phyloP scores from a whole-genome alignment of 2,888 invertebrate genomes.

The Eretmocerus hayati region DNA sequence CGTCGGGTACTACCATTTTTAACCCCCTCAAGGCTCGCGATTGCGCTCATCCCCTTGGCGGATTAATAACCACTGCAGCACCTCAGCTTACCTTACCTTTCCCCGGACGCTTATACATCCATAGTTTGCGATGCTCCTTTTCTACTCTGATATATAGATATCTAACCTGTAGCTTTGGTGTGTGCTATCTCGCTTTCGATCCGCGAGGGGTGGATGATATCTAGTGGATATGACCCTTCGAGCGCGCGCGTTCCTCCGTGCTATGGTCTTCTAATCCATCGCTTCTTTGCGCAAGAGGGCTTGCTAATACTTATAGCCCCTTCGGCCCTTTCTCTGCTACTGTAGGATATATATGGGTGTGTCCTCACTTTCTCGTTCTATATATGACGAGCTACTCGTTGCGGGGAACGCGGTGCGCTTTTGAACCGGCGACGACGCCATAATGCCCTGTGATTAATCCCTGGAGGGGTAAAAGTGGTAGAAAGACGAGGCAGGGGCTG shows the following conservation, averaged over 20 bases:
- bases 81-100: neutral
- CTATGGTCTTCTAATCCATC: neutral
- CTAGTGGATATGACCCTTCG: no score
- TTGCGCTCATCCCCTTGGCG: neutral
- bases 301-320: neutral
- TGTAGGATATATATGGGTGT: no score
- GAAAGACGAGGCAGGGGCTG: neutral
- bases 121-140: neutral
- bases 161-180: no score
- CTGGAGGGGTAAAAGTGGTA: slow-evolving; percentile 31
- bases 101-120: slow-evolving; percentile 18
- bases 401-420: slow-evolving; percentile 36
- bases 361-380: slow-evolving; percentile 16
- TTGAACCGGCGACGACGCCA: slow-evolving; percentile 37
- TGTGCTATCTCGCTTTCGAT: neutral
- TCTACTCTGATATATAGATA: no score
- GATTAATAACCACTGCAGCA: slow-evolving; percentile 14
- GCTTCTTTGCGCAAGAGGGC: neutral
- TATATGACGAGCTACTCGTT: slow-evolving; percentile 15
- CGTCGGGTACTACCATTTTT: no score
- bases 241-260: no score
- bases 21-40: neutral
- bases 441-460: slow-evolving; percentile 44
- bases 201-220: no score
- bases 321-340: neutral